These are phyloP conservation scores for Parasteatoda lunata DNA, from an alignment of 2,888 invertebrate species.

Conservation along the genomic window DNA sequence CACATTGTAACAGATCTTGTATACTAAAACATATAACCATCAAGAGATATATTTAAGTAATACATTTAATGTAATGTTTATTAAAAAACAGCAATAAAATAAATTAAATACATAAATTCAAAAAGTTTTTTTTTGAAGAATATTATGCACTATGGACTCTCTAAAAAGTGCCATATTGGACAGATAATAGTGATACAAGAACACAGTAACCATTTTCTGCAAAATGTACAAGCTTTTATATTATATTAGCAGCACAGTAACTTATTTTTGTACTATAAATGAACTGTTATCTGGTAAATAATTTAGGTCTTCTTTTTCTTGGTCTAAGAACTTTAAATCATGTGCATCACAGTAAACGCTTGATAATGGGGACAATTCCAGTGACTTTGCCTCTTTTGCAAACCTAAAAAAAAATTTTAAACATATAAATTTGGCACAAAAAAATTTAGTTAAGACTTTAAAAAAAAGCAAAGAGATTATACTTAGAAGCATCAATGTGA, in stretches of 20 bases:
- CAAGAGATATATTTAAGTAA: no score
- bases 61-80: no score
- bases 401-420: slow-evolving; percentile 19
- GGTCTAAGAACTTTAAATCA: slow-evolving; percentile 29
- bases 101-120: no score
- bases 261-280: slow-evolving; percentile 36
- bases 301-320: slow-evolving; percentile 36
- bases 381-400: slow-evolving; percentile 53
- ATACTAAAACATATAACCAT: no score
- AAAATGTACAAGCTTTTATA: not conserved
- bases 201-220: slow-evolving; percentile 30
- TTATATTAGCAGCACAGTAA: slow-evolving; percentile 17
- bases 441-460: no score
- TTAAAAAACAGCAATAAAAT: no score
- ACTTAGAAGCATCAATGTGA: no score
- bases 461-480: no score
- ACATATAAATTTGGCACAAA: not conserved
- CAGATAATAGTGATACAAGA: slow-evolving; percentile 20
- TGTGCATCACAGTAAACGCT: slow-evolving; percentile 67
- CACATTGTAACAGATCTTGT: no score
- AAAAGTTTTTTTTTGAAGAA: no score
- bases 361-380: slow-evolving; percentile 63
- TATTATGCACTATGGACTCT: not conserved
- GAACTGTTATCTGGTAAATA: slow-evolving; percentile 36
- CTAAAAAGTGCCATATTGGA: not conserved